These are phyloP conservation scores for Ernsta delagoae DNA, from an alignment of 2,888 invertebrate genomes.

Conservation along the genomic window DNA sequence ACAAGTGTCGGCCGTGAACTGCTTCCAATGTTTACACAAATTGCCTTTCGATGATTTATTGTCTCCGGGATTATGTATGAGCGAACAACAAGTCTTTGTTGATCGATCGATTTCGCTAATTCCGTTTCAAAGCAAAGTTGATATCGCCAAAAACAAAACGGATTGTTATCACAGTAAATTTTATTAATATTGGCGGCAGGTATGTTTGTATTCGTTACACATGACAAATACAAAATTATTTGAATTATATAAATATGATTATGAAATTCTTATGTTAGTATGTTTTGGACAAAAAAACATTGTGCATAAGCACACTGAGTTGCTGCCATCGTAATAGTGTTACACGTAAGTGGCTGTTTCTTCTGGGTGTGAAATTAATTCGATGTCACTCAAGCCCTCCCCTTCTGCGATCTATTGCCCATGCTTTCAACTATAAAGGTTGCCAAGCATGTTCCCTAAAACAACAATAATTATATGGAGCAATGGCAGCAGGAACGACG, in stretches of 20 bases:
- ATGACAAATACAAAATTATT: too few relatives aligned
- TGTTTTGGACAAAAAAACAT: too few relatives aligned
- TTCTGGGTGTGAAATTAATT: slow-evolving; percentile 12
- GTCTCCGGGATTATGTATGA: slow-evolving; percentile 44
- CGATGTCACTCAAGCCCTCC: slow-evolving; percentile 1
- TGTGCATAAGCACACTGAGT: not conserved
- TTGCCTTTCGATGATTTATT: slow-evolving; percentile 49
- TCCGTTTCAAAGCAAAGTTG: not conserved
- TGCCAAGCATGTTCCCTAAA: not conserved
- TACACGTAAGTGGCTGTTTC: slow-evolving; percentile 2
- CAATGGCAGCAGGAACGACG: too few relatives aligned
- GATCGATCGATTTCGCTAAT: slow-evolving; percentile 9
- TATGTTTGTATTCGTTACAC: too few relatives aligned
- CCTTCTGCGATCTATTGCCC: slow-evolving; percentile 1
- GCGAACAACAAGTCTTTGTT: slow-evolving; percentile 24
- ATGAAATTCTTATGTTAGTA: too few relatives aligned
- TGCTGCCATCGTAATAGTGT: not conserved
- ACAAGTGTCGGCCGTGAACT: slow-evolving; percentile 42
- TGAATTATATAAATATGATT: too few relatives aligned
- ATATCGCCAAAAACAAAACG: not conserved
- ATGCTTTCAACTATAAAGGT: not conserved
- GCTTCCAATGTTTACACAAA: slow-evolving; percentile 47
- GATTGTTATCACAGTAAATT: too few relatives aligned
- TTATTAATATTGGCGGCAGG: too few relatives aligned
- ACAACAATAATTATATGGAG: too few relatives aligned